Evolutionary conservation across 1,140 invertebrate genomes (phyloP).

Genomic region (Drosophila fuyamai): DNA sequence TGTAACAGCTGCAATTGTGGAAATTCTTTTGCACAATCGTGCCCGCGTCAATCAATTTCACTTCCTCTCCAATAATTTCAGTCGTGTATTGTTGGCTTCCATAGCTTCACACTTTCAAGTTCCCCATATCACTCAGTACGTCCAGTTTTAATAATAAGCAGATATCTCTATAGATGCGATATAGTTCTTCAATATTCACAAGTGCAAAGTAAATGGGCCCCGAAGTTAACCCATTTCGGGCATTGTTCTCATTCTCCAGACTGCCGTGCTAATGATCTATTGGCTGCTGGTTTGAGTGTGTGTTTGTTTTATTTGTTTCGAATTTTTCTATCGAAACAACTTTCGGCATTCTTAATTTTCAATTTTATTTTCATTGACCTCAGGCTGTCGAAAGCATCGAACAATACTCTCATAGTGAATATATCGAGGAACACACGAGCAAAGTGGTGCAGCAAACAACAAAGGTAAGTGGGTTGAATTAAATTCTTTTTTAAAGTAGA

Average conservation of each 20-base stretch:
- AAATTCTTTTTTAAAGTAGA: too few relatives aligned
- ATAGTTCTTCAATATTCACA: conserved; percentile 54
- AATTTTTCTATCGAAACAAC: conserved; percentile 15
- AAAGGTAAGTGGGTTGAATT: conserved; percentile 54
- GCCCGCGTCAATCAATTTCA: conserved; percentile 71
- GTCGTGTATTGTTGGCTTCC: conserved; percentile 28
- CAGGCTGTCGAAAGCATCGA: conserved; percentile 84
- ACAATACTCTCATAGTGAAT: conserved; percentile 76
- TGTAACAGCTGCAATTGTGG: conserved; percentile 66
- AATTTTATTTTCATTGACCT: conserved; percentile 67
- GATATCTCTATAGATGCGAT: conserved; percentile 26
- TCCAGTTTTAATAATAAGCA: conserved; percentile 72
- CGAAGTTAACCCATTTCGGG: conserved; percentile 9
- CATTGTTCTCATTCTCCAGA: conserved; percentile 39
- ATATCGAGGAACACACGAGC: conserved; percentile 79
- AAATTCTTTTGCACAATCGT: conserved; percentile 67
- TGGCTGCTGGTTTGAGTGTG: conserved; percentile 7
- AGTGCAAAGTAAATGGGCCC: conserved; percentile 70
- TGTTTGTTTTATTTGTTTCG: conserved; percentile 26
- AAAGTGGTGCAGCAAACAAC: conserved; percentile 78
- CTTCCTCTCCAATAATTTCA: conserved; percentile 54
- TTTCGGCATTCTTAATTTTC: conserved; percentile 53
- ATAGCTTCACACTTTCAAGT: conserved; percentile 70
- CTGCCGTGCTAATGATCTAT: conserved; percentile 37
- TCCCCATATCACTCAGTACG: conserved; percentile 61